phyloP scores from a whole-genome alignment of 1,140 invertebrate genomes.

The Myzus persicae region DNA sequence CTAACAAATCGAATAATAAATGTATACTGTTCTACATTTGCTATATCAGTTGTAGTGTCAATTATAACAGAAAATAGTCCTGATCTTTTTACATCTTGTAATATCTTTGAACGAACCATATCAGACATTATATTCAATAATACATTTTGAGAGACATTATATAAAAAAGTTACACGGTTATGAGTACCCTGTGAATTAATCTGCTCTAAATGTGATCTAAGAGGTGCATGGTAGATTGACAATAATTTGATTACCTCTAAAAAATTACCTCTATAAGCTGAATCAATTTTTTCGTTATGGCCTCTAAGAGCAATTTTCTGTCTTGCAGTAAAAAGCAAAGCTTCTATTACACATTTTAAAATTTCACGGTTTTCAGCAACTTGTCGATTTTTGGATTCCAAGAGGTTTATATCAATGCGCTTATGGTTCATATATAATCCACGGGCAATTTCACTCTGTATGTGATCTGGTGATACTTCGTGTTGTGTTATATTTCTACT shows the following conservation, averaged over 20 bases:
- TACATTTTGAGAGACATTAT: not conserved
- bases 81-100: not conserved
- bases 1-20: not conserved
- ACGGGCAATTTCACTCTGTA: not conserved
- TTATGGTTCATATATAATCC: not conserved
- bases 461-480: not conserved
- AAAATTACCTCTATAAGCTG: not conserved
- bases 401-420: not conserved
- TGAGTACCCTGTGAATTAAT: not conserved
- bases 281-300: not conserved
- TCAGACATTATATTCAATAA: not conserved
- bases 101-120: not conserved
- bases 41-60: not conserved
- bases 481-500: slow-evolving; percentile 8
- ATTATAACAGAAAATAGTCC: not conserved
- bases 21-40: not conserved
- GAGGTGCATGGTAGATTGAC: not conserved
- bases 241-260: not conserved
- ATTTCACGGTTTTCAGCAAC: not conserved
- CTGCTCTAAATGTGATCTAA: not conserved
- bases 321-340: not conserved
- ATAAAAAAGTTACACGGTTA: not conserved
- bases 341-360: not conserved
- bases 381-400: not conserved
- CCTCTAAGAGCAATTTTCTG: not conserved